These are phyloP conservation scores for Enteromius radiatus DNA, from an alignment of 2,797 vertebrate species.

Conservation along the genomic window DNA sequence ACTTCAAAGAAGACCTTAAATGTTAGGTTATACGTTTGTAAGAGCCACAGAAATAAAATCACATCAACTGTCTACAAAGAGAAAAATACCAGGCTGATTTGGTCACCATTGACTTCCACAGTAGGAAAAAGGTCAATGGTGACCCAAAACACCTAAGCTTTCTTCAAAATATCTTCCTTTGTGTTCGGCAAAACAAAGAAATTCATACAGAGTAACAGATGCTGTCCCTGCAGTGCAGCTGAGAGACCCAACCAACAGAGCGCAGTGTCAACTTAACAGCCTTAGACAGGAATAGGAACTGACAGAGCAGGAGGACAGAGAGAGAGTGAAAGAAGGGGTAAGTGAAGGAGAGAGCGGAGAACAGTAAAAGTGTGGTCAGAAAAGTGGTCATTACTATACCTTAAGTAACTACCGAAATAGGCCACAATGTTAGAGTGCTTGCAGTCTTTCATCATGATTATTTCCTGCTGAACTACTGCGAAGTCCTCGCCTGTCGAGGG, in stretches of 20 bases:
- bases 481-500: constrained; percentile 90
- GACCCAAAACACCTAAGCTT: no score
- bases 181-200: no score
- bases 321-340: not conserved
- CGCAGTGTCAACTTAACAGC: constrained; percentile 24
- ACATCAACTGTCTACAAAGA: no score
- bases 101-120: no score
- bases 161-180: no score
- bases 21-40: no score
- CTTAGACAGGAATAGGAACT: constrained; percentile 28
- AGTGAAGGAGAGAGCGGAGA: constrained; percentile 18
- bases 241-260: constrained; percentile 36
- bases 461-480: constrained; percentile 99
- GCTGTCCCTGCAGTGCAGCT: constrained; percentile 19
- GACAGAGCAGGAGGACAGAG: constrained; percentile 17
- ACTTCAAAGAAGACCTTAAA: no score
- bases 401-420: constrained; percentile 99
- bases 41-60: no score
- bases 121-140: no score
- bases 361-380: constrained; percentile 29
- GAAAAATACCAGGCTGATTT: no score
- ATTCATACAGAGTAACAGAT: not conserved
- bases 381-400: constrained; percentile 74
- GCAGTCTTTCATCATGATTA: constrained; percentile 99
- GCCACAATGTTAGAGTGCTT: constrained; percentile 98